Percentiles rank a stretch among this genome's conserved stretches.
Evolutionary conservation across 2,113 vertebrate genomes (phyloP).

Genomic region (Delphinus delphis): DNA sequence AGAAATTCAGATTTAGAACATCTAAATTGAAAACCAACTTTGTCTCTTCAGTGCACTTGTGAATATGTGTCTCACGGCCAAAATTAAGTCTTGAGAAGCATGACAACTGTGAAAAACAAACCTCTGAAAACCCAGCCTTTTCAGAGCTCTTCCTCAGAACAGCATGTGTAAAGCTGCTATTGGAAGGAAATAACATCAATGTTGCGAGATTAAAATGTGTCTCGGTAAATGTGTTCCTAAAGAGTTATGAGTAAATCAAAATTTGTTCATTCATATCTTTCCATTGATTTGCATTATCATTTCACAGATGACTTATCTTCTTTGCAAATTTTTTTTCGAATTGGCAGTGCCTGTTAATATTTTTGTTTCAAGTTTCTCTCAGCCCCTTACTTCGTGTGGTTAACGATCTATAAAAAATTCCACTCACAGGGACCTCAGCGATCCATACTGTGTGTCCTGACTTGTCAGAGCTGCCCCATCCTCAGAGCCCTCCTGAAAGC

Average conservation of each 20-base stretch:
- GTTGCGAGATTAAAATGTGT: slow-evolving; percentile 52
- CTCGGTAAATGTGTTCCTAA: slow-evolving; percentile 30
- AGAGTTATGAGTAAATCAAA: slow-evolving; percentile 31
- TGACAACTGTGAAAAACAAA: slow-evolving; percentile 50
- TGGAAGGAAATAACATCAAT: neutral
- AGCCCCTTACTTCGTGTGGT: neutral
- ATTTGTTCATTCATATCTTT: slow-evolving; percentile 47
- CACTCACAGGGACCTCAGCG: neutral
- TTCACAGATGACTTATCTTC: slow-evolving; percentile 44
- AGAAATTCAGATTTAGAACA: slow-evolving; percentile 21
- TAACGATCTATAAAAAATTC: neutral
- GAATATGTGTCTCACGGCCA: slow-evolving; percentile 51
- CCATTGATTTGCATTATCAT: slow-evolving; percentile 40
- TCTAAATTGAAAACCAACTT: slow-evolving; percentile 53
- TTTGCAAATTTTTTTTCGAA: neutral
- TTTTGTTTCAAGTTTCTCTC: slow-evolving; percentile 22
- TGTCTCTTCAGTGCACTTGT: slow-evolving; percentile 46
- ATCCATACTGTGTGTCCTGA: neutral
- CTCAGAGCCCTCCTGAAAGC: neutral
- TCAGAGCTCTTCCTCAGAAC: neutral
- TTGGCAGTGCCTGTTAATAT: neutral
- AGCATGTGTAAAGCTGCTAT: neutral
- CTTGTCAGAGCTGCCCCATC: neutral
- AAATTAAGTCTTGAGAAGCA: slow-evolving; percentile 45
- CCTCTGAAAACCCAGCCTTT: slow-evolving; percentile 38